These are phyloP conservation scores for Patella vulgata DNA, from an alignment of 1,140 invertebrate genomes.

Conservation along the genomic window DNA sequence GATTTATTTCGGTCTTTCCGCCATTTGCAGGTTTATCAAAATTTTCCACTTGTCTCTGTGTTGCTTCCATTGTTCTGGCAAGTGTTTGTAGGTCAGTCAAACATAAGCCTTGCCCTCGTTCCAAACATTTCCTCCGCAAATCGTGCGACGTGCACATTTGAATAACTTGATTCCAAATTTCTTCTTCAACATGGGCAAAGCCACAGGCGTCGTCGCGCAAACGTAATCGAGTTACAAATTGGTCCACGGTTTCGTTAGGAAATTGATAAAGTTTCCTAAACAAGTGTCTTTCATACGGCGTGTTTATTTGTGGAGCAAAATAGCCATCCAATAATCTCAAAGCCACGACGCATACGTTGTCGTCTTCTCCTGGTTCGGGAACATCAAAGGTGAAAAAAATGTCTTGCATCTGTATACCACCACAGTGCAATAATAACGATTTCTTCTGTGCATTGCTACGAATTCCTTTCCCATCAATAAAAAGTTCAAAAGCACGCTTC, in stretches of 20 bases:
- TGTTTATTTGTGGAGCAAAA: constrained; percentile 26
- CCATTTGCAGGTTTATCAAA: not conserved
- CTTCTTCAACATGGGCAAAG: not conserved
- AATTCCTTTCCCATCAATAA: constrained; percentile 22
- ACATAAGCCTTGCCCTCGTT: not conserved
- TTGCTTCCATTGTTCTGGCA: not conserved
- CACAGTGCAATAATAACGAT: constrained; percentile 28
- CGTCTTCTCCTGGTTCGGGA: constrained; percentile 8
- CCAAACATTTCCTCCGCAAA: constrained; percentile 1
- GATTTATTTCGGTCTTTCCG: too few species aligned
- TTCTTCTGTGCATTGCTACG: constrained; percentile 19
- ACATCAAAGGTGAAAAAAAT: constrained; percentile 24
- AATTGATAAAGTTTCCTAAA: constrained; percentile 5
- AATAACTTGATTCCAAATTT: constrained; percentile 11
- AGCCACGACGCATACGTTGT: constrained; percentile 18
- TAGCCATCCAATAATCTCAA: constrained; percentile 12
- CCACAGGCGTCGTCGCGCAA: not conserved
- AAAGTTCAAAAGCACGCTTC: constrained; percentile 23
- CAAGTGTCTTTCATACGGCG: constrained; percentile 1
- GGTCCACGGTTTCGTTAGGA: not conserved
- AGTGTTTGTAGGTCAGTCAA: not conserved
- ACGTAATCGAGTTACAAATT: constrained; percentile 5
- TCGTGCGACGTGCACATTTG: not conserved
- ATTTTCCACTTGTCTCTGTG: not conserved
- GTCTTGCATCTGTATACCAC: constrained; percentile 31